These are phyloP conservation scores for Caerostris darwini DNA, from an alignment of 1,140 invertebrate genomes.

Conservation along the genomic window DNA sequence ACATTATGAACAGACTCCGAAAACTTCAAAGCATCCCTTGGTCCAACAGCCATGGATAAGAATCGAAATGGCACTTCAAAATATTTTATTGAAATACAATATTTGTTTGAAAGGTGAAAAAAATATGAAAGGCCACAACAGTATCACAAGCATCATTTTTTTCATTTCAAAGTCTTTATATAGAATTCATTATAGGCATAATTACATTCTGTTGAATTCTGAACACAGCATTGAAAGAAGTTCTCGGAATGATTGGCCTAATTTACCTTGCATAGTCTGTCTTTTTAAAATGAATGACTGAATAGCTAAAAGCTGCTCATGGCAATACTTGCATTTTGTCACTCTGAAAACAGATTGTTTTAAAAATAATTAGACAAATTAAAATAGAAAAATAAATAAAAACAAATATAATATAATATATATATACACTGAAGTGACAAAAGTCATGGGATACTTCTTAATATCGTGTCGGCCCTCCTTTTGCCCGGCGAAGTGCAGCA, in stretches of 20 bases:
- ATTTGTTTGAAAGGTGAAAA: constrained; percentile 1
- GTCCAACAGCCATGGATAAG: background rate
- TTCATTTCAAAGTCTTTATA: background rate
- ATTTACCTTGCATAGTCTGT: constrained; percentile 86
- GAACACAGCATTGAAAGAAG: constrained; percentile 85
- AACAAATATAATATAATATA: no score
- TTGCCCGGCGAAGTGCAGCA: no score
- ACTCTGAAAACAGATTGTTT: constrained; percentile 83
- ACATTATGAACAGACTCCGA: background rate
- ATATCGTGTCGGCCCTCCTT: no score
- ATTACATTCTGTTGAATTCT: constrained; percentile 75
- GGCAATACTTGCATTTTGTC: constrained; percentile 88
- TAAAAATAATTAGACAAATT: no score
- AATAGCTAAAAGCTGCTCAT: constrained; percentile 86
- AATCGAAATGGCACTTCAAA: constrained; percentile 74
- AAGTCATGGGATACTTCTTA: no score
- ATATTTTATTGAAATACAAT: constrained; percentile 59
- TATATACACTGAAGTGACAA: no score
- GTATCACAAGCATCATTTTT: constrained; percentile 44
- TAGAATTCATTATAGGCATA: background rate
- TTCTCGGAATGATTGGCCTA: constrained; percentile 87
- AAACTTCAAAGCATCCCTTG: background rate
- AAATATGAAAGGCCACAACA: constrained; percentile 68
- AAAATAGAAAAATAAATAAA: background rate
- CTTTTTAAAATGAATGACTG: constrained; percentile 86